Evolutionary conservation across 92 coral and sea anemone genomes (phyloP), one percentile per base, ranked within the genome.

Genomic region (Pocillopora meandrina): DNA sequence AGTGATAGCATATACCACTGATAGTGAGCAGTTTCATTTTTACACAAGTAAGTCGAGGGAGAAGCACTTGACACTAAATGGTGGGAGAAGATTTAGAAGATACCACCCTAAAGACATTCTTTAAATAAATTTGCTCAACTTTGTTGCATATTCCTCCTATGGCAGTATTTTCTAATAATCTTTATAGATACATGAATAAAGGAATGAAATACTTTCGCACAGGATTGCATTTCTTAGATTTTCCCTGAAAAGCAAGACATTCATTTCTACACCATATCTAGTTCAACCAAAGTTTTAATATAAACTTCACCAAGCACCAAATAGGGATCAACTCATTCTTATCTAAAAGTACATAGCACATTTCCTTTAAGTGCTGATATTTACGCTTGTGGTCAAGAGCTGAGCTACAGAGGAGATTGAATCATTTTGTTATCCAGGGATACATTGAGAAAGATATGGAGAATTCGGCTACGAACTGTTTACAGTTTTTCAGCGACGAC

Each of bases 271-370:
- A 1, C 31, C 74, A 70, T 70, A 81, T 81, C 85, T 59, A 10
- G 9, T 8, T n/a, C 10, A 19, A 65, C 71, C 68, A 56, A 13
- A 35, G 35, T n/a, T 58, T 35, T 81, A 81, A 81, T 35, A 69
- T 81, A 81, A 81, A 60, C 77, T 75, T 58, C 57, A 36, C 85
- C 69, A 60, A 70, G 74, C 77, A 67, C 56, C 71, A 20, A 20
- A 20, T 71, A 3, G 17, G 4, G 12, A n/a, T 81, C 67, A 64
- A 12, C 21, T 7, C 20, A 11, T 35, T 23, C 8, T 57, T 10
- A 2, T 69, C n/a, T 15, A 47, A n/a, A n/a, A 35, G 18, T 17
- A 20, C 63, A 1, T 9, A 20, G 20, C 2, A 8, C 49, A 21
- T 65, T 55, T 63, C 56, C 52, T 52, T 67, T 67, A 65, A 20